These are phyloP conservation scores for Adelges cooleyi DNA, from an alignment of 1,140 invertebrate genomes.

Conservation along the genomic window DNA sequence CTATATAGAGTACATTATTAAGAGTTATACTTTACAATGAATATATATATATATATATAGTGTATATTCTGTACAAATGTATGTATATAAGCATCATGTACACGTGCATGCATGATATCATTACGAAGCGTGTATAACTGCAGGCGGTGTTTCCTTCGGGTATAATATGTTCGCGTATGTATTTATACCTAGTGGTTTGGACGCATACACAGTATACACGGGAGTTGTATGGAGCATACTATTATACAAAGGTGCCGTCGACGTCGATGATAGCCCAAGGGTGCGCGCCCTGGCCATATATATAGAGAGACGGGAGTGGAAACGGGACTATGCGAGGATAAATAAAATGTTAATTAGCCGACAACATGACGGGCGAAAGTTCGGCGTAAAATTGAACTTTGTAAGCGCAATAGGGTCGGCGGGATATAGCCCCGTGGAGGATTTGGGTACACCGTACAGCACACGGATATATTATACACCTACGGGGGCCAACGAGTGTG, in stretches of 20 bases:
- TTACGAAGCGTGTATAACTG: not conserved
- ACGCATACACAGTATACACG: no score
- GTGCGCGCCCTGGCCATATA: no score
- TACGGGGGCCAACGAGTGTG: not conserved
- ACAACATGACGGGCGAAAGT: slow-evolving; percentile 23
- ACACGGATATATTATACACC: not conserved
- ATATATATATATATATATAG: no score
- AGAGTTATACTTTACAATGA: no score
- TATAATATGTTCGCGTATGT: not conserved
- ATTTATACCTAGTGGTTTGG: no score
- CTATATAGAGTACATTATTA: no score
- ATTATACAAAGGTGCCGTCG: slow-evolving; percentile 1
- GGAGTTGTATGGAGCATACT: no score
- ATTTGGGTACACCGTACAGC: not conserved
- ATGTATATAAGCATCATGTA: no score
- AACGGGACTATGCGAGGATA: not conserved
- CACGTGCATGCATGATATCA: no score
- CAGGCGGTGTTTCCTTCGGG: not conserved
- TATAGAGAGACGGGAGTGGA: no score
- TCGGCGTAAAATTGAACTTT: slow-evolving; percentile 13
- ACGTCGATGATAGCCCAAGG: slow-evolving; percentile 1
- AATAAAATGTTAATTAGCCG: slow-evolving; percentile 29
- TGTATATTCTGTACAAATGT: no score
- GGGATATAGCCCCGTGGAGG: not conserved
- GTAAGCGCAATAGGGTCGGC: not conserved